Percentiles rank a stretch among this genome's conserved stretches.
phyloP scores from a whole-genome alignment of 2,797 vertebrate species.

The Pseudochromis fuscus region DNA sequence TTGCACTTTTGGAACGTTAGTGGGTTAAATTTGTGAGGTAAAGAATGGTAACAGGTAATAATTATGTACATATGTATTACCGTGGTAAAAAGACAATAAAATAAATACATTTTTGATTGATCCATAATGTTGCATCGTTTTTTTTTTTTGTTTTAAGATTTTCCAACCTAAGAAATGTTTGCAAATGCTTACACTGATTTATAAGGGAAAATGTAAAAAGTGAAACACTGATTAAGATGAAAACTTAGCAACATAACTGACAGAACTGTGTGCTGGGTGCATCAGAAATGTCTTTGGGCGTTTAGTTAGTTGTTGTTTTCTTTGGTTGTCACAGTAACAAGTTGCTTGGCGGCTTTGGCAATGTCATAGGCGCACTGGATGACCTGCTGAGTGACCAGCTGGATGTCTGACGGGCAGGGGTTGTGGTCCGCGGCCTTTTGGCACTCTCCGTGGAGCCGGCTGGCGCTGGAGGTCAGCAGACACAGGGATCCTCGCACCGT shows the following conservation, averaged over 20 bases:
- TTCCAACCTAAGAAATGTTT: constrained; percentile 44
- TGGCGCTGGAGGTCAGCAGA: constrained; percentile 95
- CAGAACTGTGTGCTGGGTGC: constrained; percentile 44
- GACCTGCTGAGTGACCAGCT: constrained; percentile 98
- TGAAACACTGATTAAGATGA: constrained; percentile 78
- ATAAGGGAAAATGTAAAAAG: constrained; percentile 85
- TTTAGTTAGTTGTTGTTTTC: constrained; percentile 90
- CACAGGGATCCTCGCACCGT: constrained; percentile 91
- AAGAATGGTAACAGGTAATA: constrained; percentile 33
- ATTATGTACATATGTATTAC: constrained; percentile 34
- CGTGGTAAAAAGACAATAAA: constrained; percentile 42
- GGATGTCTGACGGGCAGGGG: constrained; percentile 87
- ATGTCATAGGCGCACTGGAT: constrained; percentile 99
- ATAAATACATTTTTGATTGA: constrained; percentile 50
- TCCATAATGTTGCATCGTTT: constrained; percentile 36
- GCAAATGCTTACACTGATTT: constrained; percentile 64
- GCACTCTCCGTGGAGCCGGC: constrained; percentile 94
- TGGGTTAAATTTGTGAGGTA: constrained; percentile 59
- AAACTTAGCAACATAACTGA: constrained; percentile 57
- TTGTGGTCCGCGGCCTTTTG: constrained; percentile 89
- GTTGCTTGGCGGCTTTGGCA: constrained; percentile 98
- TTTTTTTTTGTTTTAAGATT: constrained; percentile 16
- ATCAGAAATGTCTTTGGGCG: constrained; percentile 61
- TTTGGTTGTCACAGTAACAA: constrained; percentile 99
- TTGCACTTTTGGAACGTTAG: constrained; percentile 48